Evolutionary conservation across 92 coral and sea anemone species (phyloP).

Genomic region (Isaurus tuberculatus): DNA sequence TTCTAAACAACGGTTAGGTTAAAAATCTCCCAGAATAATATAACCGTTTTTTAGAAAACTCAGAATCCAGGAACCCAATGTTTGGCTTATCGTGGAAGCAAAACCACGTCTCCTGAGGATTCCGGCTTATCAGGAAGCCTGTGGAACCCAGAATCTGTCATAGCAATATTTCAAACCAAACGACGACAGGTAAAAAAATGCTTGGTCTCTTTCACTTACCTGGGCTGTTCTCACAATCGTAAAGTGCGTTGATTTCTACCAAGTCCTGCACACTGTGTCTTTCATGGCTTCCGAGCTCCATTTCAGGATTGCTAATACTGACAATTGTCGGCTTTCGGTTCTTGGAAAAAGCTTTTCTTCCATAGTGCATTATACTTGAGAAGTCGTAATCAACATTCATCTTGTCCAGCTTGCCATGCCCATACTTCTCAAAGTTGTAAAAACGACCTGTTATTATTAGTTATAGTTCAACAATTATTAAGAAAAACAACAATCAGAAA

Average conservation of each 20-base stretch:
- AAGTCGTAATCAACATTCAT: conserved; percentile 36
- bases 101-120: no score
- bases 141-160: no score
- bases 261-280: conserved; percentile 20
- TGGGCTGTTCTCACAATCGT: conserved; percentile 34
- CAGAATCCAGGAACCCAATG: no score
- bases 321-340: conserved; percentile 37
- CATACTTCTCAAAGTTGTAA: conserved; percentile 41
- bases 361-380: conserved; percentile 46
- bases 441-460: conserved; percentile 13
- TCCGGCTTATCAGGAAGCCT: no score
- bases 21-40: no score
- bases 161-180: no score
- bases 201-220: background rate
- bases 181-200: no score
- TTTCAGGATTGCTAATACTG: conserved; percentile 33
- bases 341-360: conserved; percentile 37
- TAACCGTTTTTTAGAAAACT: no score
- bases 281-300: conserved; percentile 37
- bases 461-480: background rate
- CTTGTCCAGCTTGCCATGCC: conserved; percentile 32
- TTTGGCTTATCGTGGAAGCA: no score
- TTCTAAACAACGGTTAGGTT: no score
- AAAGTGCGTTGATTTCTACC: conserved; percentile 29
- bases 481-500: no score